Conservation (phyloP, 2,888 invertebrate genomes). For the Eupithecia subfuscata region DNA sequence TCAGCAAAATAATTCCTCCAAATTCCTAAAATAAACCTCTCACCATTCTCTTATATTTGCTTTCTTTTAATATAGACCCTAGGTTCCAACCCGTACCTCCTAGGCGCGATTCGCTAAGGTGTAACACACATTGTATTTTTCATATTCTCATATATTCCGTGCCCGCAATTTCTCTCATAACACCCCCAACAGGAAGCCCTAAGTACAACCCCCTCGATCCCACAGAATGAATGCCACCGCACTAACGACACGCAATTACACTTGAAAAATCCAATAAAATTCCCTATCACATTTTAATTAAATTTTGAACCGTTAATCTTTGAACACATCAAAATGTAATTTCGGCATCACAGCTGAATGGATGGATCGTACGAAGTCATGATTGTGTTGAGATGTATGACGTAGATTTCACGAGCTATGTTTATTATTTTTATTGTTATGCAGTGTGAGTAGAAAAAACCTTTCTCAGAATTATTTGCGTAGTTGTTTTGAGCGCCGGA, state of each 20-base stretch:
- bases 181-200: constrained; percentile 1
- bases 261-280: constrained; percentile 50
- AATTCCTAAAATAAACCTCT: too few relatives aligned
- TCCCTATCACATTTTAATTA: constrained; percentile 61
- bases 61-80: neutral
- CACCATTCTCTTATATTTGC: neutral
- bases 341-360: constrained; percentile 50
- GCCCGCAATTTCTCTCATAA: neutral
- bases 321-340: constrained; percentile 61
- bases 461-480: constrained; percentile 9
- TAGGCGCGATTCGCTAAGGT: too few relatives aligned
- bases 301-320: constrained; percentile 62
- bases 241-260: constrained; percentile 52
- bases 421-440: constrained; percentile 40
- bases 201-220: constrained; percentile 15
- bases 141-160: neutral
- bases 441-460: constrained; percentile 40
- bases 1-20: too few relatives aligned
- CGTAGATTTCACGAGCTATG: constrained; percentile 34
- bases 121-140: neutral
- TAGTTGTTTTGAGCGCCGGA: constrained; percentile 30
- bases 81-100: too few relatives aligned
- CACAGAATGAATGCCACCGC: constrained; percentile 54
- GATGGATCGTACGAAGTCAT: constrained; percentile 46
- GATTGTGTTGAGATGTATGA: constrained; percentile 23